Base-by-base conservation (phyloP, 2,113 vertebrate species). In the Pteruthius melanotis region DNA sequence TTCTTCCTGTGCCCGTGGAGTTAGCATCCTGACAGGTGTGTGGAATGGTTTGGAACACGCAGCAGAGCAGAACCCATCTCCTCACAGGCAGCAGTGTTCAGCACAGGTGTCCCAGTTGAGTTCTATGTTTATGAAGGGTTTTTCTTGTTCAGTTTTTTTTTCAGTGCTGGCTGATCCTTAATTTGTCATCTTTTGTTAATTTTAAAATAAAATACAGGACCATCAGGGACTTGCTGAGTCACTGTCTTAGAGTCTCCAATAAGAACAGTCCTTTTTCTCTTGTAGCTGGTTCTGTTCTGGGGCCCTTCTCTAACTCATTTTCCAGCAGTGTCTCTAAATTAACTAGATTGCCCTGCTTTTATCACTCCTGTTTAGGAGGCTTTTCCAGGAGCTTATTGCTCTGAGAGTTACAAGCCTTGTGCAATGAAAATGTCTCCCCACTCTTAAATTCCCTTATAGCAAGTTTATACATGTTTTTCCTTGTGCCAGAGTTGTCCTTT, bases 51-150 rank as follows among this genome's bases (percentile, higher is more conserved):
- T 64, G 78, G 53, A 40, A 13, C 6, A 3, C 10, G 26, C 40
- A 81, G 42, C 72, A 89, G 47, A 65, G 78, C 78, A 90, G 78
- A 70, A 9, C 9, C 9, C 13, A 6, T 15, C 52, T 77, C 42
- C 71, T 74, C 23, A 27, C 15, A 35, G 45, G 33, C 33, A 35
- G 13, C 18, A 56, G 18, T 8, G 28, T 42, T 56, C 7, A 11
- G 40, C 33, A 21, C 18, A 27, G 33, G 31, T 15, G 4, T 65
- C 42, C 2, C 0, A 4, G 28, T 15, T 28, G 27, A 15, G 3
- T 53, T 50, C 63, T 69, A 44, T 44, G 16, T 10, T 83, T n/a
- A 10, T 33, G 27, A n/a, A 49, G 4, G 42, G 5, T 7, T 57
- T 70, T 70, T 33, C 31, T 56, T 33, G 1, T 68, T 53, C 35